Evolutionary conservation across 2,113 vertebrate genomes (phyloP), one percentile per base, ranked within the genome.

Genomic region (Phylloscopus trochilus): DNA sequence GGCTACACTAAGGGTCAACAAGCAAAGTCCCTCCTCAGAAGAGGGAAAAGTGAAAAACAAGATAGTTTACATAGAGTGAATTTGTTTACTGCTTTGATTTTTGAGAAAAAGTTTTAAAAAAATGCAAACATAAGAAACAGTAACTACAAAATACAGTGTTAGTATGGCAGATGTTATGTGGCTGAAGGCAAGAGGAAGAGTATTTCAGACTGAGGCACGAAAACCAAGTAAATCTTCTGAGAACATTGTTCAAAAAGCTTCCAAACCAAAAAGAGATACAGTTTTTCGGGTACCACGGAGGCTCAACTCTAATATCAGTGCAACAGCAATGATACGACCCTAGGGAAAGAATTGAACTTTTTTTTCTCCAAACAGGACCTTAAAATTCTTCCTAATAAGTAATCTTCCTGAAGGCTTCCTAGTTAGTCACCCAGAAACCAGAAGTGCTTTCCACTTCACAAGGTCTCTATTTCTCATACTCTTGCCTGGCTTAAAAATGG

Each of bases 321-420:
- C 24, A 91, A 74, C 0, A 0, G 26, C 22, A 87, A 35, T 33
- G 72, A 76, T 4, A 64, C 3, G 8, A 84, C 2, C 1, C 10
- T 51, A 66, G 13, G 66, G 3, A 80, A 86, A 87, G 8, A 70
- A 67, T 1, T 31, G 12, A 76, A 31, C 3, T 13, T 21, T 2
- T 75, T 60, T 63, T 15, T 3, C 44, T 59, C 33, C 37, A 80
- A 62, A 87, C 7, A 67, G 17, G 37, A 78, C n/a, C 30, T 75
- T 82, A 55, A 43, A 86, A 55, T 33, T 63, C 17, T 82, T 77
- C 37, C 60, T 39, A 67, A 78, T 43, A 66, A 89, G 53, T 55
- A 76, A 69, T 44, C 51, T 75, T 82, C 35, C 23, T 55, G 56
- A 91, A 86, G 33, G 49, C 19, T 72, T 90, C 46, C 47, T 75